phyloP scores from a whole-genome alignment of 2,888 invertebrate species.

The Athripsodes cinereus region DNA sequence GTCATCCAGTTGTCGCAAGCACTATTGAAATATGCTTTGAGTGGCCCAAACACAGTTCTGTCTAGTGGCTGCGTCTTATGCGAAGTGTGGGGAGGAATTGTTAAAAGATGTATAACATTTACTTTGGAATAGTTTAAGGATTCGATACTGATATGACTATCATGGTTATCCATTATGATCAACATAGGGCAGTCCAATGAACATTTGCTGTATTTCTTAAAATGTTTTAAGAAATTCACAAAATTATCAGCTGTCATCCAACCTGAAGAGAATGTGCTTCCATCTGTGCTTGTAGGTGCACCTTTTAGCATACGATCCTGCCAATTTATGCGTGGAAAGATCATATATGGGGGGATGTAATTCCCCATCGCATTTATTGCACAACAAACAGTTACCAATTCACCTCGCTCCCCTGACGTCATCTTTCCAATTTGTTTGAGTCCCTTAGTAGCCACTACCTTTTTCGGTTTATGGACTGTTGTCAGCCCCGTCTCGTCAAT shows the following conservation, averaged over 20 bases:
- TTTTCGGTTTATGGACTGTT: conserved; percentile 28
- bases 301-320: conserved; percentile 29
- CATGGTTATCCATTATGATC: conserved; percentile 34
- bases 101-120: conserved; percentile 34
- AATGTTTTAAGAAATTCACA: conserved; percentile 32
- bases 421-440: conserved; percentile 30
- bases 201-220: conserved; percentile 22
- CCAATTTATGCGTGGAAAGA: conserved; percentile 34
- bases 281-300: conserved; percentile 5
- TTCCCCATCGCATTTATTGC: conserved; percentile 32
- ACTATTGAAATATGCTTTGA: conserved; percentile 33
- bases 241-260: conserved; percentile 34
- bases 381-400: conserved; percentile 32
- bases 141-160: conserved; percentile 31
- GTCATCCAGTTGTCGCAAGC: conserved; percentile 34
- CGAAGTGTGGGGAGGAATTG: conserved; percentile 37
- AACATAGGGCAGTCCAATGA: conserved; percentile 17
- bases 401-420: conserved; percentile 34
- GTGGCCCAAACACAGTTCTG: conserved; percentile 34
- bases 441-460: conserved; percentile 29
- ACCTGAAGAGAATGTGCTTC: conserved; percentile 32
- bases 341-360: conserved; percentile 30
- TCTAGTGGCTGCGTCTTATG: conserved; percentile 40
- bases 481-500: conserved; percentile 27
- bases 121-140: conserved; percentile 32